These are phyloP conservation scores for Sarcophilus harrisii DNA, from an alignment of 2,797 vertebrate genomes.

Conservation along the genomic window DNA sequence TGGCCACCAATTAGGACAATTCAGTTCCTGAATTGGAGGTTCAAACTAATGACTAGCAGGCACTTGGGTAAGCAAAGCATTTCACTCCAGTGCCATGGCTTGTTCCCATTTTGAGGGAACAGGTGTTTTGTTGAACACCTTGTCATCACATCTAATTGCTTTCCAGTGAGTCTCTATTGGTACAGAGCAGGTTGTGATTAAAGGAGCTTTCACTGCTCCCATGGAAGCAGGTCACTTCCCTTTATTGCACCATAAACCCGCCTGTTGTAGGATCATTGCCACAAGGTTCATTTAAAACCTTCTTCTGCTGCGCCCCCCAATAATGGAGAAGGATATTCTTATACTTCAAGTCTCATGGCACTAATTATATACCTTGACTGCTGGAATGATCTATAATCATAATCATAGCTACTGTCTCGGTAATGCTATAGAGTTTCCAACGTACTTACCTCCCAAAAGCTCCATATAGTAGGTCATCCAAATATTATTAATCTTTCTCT, in stretches of 20 bases:
- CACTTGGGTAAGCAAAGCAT: not conserved
- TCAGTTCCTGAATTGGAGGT: not conserved
- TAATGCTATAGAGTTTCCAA: not conserved
- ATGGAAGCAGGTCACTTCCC: constrained; percentile 38
- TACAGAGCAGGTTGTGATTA: constrained; percentile 23
- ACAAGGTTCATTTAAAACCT: constrained; percentile 25
- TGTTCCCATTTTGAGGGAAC: constrained; percentile 52
- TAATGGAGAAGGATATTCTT: constrained; percentile 47
- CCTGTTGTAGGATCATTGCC: not conserved
- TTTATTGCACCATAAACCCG: constrained; percentile 13
- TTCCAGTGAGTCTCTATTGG: constrained; percentile 18
- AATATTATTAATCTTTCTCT: not conserved
- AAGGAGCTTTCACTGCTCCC: constrained; percentile 21
- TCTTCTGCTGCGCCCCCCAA: not conserved
- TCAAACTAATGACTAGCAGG: not conserved
- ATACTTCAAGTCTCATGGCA: not conserved
- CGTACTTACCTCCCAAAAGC: not conserved
- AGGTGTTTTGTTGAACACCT: constrained; percentile 30
- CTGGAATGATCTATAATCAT: not conserved
- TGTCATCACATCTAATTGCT: constrained; percentile 69
- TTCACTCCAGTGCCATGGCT: not conserved
- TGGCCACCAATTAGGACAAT: not conserved
- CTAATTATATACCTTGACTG: not conserved
- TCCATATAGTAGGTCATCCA: not conserved
- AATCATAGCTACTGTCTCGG: not conserved